Conservation (phyloP, 2,888 invertebrate species). For the Phaedon cochleariae region DNA sequence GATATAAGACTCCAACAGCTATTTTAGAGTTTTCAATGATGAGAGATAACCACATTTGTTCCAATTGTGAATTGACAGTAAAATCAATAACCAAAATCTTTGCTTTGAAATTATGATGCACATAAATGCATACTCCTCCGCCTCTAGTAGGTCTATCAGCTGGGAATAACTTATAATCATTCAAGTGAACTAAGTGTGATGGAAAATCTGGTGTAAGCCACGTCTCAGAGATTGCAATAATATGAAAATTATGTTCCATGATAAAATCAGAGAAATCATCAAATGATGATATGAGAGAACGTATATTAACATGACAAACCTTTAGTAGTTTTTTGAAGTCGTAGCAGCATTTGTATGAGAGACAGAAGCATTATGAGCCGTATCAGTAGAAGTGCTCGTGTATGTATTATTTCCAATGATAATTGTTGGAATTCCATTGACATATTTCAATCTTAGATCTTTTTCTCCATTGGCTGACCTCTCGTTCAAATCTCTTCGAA, state of each 20-base stretch:
- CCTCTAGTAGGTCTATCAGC: not conserved
- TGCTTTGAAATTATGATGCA: not conserved
- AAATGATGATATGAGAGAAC: not conserved
- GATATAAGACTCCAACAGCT: no score
- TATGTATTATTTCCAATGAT: not conserved
- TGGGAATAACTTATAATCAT: no score
- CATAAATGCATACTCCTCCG: not conserved
- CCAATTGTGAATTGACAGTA: not conserved
- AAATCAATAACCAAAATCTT: not conserved
- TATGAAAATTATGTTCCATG: not conserved
- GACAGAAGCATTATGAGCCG: no score
- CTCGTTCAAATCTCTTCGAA: not conserved
- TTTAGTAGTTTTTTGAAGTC: not conserved
- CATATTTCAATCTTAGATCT: not conserved
- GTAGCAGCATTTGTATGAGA: not conserved
- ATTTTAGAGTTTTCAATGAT: not conserved
- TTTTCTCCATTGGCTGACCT: no score
- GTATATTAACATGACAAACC: not conserved
- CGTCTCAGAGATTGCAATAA: not conserved
- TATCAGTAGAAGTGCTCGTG: not conserved
- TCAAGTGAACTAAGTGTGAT: no score
- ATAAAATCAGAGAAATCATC: no score
- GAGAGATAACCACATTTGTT: not conserved
- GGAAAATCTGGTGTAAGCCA: no score
- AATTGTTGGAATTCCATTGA: not conserved